A percentile compares a stretch with the other conserved stretches of the same genome.
Evolutionary conservation across 2,888 invertebrate species (phyloP).

Genomic region (Meghimatium bilineatum): DNA sequence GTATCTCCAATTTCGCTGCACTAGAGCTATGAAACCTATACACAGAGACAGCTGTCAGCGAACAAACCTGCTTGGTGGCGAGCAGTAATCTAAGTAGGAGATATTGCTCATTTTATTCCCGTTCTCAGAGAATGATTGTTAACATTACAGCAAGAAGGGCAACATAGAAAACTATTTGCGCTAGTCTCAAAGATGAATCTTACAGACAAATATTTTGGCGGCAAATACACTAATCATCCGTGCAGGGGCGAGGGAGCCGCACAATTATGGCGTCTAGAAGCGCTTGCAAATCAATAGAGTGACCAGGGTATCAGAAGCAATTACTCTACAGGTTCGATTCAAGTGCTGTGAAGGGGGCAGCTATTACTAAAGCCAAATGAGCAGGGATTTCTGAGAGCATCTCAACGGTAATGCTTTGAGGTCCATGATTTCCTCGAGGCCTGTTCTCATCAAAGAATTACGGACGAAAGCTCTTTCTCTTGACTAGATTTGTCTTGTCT

Average conservation of each 20-base stretch:
- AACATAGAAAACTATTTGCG: constrained; percentile 26
- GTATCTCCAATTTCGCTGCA: too few species aligned
- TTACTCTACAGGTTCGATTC: constrained; percentile 27
- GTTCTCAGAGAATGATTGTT: constrained; percentile 7
- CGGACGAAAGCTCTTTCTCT: constrained; percentile 40
- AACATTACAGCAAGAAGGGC: constrained; percentile 22
- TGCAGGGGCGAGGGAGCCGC: constrained; percentile 10
- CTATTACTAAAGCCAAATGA: constrained; percentile 49
- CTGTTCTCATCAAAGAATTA: constrained; percentile 50
- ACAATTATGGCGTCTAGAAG: constrained; percentile 41
- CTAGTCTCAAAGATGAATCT: constrained; percentile 27
- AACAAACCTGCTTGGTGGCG: background rate
- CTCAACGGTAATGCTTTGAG: constrained; percentile 43
- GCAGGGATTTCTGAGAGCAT: constrained; percentile 34
- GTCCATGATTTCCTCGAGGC: constrained; percentile 47
- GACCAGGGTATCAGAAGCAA: constrained; percentile 44
- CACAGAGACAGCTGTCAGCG: background rate
- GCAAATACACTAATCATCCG: constrained; percentile 54
- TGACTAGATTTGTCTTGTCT: constrained; percentile 50
- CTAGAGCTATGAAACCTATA: background rate
- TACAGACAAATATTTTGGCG: constrained; percentile 58
- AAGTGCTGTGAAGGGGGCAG: constrained; percentile 33
- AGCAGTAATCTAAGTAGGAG: background rate
- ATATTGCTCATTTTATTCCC: background rate
- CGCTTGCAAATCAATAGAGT: constrained; percentile 30